phyloP scores from a whole-genome alignment of 2,888 invertebrate genomes.

The Leuctra nigra region DNA sequence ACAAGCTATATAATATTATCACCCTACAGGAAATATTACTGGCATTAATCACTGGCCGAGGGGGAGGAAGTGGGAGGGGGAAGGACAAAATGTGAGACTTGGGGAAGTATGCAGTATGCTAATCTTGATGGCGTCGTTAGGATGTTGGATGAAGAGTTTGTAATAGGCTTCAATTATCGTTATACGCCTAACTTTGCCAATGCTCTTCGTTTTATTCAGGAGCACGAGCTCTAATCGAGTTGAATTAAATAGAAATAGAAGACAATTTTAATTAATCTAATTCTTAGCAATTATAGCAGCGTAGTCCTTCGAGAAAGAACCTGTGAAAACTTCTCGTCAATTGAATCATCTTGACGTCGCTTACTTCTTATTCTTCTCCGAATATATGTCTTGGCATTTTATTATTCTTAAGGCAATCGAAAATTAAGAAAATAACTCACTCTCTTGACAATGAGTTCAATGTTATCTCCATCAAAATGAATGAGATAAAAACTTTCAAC shows the following conservation, averaged over 20 bases:
- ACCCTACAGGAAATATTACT: slow-evolving; percentile 1
- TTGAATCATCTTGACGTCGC: too few relatives aligned
- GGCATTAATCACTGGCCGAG: slow-evolving; percentile 6
- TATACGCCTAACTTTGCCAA: background rate
- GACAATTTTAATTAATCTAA: slow-evolving; percentile 1
- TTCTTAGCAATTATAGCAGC: background rate
- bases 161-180: slow-evolving; percentile 18
- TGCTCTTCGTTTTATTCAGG: slow-evolving; percentile 13
- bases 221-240: background rate
- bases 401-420: too few relatives aligned
- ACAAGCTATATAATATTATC: slow-evolving; percentile 8
- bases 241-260: slow-evolving; percentile 5
- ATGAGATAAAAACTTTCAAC: too few relatives aligned
- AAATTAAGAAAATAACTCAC: too few relatives aligned
- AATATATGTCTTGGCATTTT: too few relatives aligned
- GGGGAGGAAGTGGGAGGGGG: background rate
- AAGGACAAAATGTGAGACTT: slow-evolving; percentile 5
- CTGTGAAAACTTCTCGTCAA: too few relatives aligned
- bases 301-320: too few relatives aligned
- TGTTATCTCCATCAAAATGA: too few relatives aligned
- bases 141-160: slow-evolving; percentile 10
- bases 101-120: slow-evolving; percentile 14
- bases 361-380: too few relatives aligned
- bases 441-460: too few relatives aligned
- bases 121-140: slow-evolving; percentile 15